These are phyloP conservation scores for Andrena minutula DNA, from an alignment of 2,888 invertebrate genomes.

Conservation along the genomic window DNA sequence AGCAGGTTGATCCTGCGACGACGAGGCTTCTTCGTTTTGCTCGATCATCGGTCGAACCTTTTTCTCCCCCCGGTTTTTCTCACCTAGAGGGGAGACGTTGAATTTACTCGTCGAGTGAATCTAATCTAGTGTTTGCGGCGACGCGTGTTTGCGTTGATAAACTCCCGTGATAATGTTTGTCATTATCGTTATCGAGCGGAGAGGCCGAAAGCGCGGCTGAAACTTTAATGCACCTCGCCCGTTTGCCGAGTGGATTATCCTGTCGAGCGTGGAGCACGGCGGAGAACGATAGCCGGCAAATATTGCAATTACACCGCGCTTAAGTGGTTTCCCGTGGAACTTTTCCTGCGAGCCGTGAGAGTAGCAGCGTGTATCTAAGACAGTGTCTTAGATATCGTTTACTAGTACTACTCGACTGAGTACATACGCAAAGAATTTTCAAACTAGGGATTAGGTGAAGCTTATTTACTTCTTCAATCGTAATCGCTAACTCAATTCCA, in stretches of 20 bases:
- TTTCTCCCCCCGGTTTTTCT: not conserved
- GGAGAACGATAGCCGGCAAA: constrained; percentile 12
- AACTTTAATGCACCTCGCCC: constrained; percentile 54
- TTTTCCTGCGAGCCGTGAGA: not conserved
- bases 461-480: no score
- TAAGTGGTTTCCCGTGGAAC: constrained; percentile 8
- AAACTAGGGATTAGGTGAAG: no score
- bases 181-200: constrained; percentile 55
- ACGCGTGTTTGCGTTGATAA: constrained; percentile 64
- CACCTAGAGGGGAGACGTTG: not conserved
- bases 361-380: not conserved
- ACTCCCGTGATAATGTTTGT: constrained; percentile 46
- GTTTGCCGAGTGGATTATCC: constrained; percentile 58
- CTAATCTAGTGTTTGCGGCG: constrained; percentile 62
- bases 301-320: constrained; percentile 27
- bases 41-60: constrained; percentile 1
- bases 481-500: no score
- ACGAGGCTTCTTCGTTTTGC: constrained; percentile 15
- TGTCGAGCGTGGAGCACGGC: constrained; percentile 1
- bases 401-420: not conserved
- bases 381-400: not conserved
- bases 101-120: constrained; percentile 36
- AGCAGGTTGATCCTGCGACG: constrained; percentile 23
- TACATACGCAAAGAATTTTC: no score
- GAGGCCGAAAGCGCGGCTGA: constrained; percentile 42